phyloP scores from a whole-genome alignment of 2,113 vertebrate genomes.

The Chaetura pelagica region DNA sequence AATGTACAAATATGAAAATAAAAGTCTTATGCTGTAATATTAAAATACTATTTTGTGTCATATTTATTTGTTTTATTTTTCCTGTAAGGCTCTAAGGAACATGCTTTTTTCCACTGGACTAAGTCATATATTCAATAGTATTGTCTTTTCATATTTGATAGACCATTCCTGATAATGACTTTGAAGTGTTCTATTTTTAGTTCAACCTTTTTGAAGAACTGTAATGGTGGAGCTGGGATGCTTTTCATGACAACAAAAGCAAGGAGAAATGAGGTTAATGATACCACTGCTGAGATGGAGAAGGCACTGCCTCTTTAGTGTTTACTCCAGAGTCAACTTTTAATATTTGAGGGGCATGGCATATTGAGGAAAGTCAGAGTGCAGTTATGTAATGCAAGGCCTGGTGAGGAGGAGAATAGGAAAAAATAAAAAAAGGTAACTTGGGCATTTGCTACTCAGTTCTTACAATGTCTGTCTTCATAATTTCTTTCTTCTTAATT shows the following conservation, averaged over 20 bases:
- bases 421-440: rapidly evolving
- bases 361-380: neutral
- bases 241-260: neutral
- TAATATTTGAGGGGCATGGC: neutral
- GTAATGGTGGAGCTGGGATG: neutral
- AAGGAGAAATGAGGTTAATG: neutral
- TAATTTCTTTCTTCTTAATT: neutral
- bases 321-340: neutral
- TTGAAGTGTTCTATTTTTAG: neutral
- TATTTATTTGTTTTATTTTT: neutral
- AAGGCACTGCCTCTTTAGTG: neutral
- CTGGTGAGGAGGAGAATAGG: neutral
- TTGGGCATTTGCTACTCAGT: neutral
- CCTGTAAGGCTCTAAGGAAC: neutral
- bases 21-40: neutral
- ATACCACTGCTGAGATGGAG: neutral
- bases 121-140: neutral
- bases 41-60: rapidly evolving
- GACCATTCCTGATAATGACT: neutral
- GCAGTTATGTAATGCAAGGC: neutral
- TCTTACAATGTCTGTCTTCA: neutral
- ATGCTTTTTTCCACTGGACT: rapidly evolving
- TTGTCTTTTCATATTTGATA: neutral
- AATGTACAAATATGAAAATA: neutral
- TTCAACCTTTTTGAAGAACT: neutral